Percentiles rank a stretch among this genome's conserved stretches.
Conservation (phyloP, 2,797 vertebrate genomes). For the Coranthus polyacanthus region DNA sequence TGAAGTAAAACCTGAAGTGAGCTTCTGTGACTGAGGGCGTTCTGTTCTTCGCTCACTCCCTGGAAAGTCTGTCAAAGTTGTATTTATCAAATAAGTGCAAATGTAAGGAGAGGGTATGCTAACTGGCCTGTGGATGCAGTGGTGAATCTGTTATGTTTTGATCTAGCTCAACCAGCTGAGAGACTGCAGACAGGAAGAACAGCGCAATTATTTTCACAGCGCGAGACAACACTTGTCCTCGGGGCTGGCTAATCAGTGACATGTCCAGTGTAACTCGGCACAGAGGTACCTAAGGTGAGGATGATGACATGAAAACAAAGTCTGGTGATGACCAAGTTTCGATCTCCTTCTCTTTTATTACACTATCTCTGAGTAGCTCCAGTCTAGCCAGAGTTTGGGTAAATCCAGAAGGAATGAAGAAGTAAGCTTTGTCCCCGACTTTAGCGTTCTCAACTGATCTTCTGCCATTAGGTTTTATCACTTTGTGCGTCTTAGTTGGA, state of each 20-base stretch:
- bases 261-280: conserved; percentile 34
- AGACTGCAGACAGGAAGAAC: conserved; percentile 36
- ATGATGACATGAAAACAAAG: conserved; percentile 37
- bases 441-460: background rate
- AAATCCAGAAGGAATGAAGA: background rate
- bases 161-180: background rate
- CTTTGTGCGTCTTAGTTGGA: background rate
- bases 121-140: background rate
- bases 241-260: conserved; percentile 28
- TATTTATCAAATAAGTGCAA: background rate
- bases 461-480: background rate
- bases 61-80: background rate
- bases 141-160: background rate
- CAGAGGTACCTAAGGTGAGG: conserved; percentile 25
- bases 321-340: conserved; percentile 8
- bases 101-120: conserved; percentile 2
- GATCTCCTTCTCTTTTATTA: conserved; percentile 5
- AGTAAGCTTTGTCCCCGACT: background rate
- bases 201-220: conserved; percentile 5
- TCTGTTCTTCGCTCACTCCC: conserved; percentile 3
- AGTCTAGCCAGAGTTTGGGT: background rate
- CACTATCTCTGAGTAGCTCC: background rate
- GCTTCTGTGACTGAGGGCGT: background rate
- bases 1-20: background rate
- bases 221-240: conserved; percentile 23